Evolutionary conservation across 2,113 vertebrate species (phyloP).

Genomic region (Pollimyrus isidori): DNA sequence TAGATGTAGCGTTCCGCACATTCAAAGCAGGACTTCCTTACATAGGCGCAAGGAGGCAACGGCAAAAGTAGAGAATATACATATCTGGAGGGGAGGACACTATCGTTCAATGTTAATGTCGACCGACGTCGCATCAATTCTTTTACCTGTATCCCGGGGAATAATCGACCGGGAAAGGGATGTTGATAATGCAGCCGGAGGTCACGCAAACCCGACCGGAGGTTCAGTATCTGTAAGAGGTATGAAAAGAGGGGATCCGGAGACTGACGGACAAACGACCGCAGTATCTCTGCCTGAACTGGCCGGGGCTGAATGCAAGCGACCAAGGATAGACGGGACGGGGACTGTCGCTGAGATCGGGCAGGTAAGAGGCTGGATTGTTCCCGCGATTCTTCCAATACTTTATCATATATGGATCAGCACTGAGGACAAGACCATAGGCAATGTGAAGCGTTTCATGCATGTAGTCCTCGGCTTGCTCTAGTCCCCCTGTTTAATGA

Average conservation of each 20-base stretch:
- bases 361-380: too few species aligned
- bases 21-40: neutral
- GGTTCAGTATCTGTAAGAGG: slow-evolving; percentile 31
- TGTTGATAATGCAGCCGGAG: slow-evolving; percentile 49
- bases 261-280: too few species aligned
- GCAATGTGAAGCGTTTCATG: too few species aligned
- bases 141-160: slow-evolving; percentile 62
- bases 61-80: slow-evolving; percentile 8
- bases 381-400: too few species aligned
- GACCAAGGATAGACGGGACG: too few species aligned
- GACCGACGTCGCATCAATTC: slow-evolving; percentile 63
- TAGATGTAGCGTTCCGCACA: neutral
- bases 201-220: slow-evolving; percentile 41
- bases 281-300: too few species aligned
- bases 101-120: slow-evolving; percentile 64
- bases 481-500: slow-evolving; percentile 44
- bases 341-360: too few species aligned
- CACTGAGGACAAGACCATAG: too few species aligned
- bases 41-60: slow-evolving; percentile 24
- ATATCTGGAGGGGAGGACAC: neutral
- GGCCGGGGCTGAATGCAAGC: too few species aligned
- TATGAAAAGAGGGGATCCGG: too few species aligned
- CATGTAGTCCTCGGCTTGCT: too few species aligned
- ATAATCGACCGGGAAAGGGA: slow-evolving; percentile 61
- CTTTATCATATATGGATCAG: too few species aligned